Conservation (phyloP, 2,888 invertebrate species). For the Ochropacha duplaris region DNA sequence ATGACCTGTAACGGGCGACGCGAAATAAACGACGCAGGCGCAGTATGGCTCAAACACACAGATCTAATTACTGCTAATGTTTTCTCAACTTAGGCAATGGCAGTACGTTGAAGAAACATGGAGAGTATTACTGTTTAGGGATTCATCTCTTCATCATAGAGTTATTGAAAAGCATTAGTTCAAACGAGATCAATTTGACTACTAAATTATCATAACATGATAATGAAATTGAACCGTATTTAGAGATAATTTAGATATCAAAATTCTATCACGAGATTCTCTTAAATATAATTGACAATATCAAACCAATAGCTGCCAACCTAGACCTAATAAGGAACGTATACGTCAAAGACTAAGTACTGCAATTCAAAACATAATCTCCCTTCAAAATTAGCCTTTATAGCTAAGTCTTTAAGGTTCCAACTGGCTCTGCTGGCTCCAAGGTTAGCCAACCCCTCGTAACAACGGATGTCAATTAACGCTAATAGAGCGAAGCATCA, state of each 20-base stretch:
- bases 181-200: no score
- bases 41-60: constrained; percentile 9
- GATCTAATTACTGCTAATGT: not conserved
- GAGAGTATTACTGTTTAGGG: not conserved
- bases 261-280: not conserved
- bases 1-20: constrained; percentile 25
- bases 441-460: not conserved
- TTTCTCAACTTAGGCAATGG: not conserved
- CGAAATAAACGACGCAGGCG: constrained; percentile 8
- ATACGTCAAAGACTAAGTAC: not conserved
- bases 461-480: constrained; percentile 1
- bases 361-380: not conserved
- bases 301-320: not conserved
- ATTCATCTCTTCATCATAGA: no score
- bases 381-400: not conserved
- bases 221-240: no score
- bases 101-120: not conserved
- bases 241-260: not conserved
- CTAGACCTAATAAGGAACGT: not conserved
- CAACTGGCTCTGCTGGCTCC: not conserved
- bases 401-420: not conserved
- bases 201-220: no score
- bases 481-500: constrained; percentile 2
- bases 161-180: no score
- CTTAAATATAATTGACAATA: not conserved